A percentile compares a stretch with the other conserved stretches of the same genome.
Conservation (phyloP, 2,888 invertebrate genomes). For the Adineta ricciae region DNA sequence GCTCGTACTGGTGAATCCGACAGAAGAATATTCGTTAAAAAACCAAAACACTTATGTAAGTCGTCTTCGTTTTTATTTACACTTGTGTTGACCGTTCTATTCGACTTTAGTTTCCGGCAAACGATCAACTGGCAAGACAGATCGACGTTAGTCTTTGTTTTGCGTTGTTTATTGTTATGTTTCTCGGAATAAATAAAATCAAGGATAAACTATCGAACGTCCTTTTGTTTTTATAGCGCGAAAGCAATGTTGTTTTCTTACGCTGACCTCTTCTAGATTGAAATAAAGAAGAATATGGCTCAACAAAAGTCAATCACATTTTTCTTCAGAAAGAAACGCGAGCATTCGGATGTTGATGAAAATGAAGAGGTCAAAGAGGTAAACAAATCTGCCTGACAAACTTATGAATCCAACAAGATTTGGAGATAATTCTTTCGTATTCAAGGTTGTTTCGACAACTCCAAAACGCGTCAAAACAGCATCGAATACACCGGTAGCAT, state of each 20-base stretch:
- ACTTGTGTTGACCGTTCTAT: background rate
- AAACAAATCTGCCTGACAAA: too few relatives aligned
- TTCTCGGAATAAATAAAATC: background rate
- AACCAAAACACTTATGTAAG: constrained; percentile 77
- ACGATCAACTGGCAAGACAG: constrained; percentile 31
- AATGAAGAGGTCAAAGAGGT: background rate
- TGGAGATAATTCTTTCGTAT: too few relatives aligned
- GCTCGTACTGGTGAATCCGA: constrained; percentile 72
- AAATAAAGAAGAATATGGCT: background rate
- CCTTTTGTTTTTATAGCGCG: background rate
- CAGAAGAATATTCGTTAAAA: constrained; percentile 81
- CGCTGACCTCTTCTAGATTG: background rate
- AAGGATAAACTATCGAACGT: background rate
- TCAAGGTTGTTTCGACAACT: background rate
- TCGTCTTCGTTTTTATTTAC: constrained; percentile 51
- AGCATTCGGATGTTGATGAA: background rate
- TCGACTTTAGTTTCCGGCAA: constrained; percentile 25
- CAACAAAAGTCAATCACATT: background rate
- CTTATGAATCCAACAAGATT: too few relatives aligned
- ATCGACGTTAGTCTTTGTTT: constrained; percentile 28
- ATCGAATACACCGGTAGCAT: background rate
- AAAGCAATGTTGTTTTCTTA: background rate
- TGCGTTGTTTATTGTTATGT: background rate
- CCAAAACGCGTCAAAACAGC: background rate
- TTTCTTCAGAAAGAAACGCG: background rate